These are phyloP conservation scores for Syritta pipiens DNA, from an alignment of 2,888 invertebrate species.

Conservation along the genomic window DNA sequence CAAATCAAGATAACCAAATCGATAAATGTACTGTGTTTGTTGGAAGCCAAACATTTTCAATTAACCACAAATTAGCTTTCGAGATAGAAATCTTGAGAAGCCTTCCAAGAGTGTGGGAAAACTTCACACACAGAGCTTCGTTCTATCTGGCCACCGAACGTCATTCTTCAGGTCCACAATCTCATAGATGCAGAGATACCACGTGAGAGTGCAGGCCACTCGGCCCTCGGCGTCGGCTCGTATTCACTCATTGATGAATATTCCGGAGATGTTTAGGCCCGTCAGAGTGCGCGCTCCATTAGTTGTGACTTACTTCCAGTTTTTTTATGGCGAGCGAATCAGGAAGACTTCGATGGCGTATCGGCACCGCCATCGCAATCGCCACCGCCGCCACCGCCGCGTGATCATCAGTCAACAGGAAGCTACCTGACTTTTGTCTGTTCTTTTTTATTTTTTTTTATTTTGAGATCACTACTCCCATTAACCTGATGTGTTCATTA, in stretches of 20 bases:
- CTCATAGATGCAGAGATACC: conserved; percentile 13
- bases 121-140: conserved; percentile 18
- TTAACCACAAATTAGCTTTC: conserved; percentile 68
- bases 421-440: conserved; percentile 9
- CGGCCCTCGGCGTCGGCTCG: too few relatives aligned
- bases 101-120: conserved; percentile 63
- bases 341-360: background rate
- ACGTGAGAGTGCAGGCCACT: conserved; percentile 9
- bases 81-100: conserved; percentile 50
- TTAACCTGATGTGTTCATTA: conserved; percentile 68
- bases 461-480: conserved; percentile 53
- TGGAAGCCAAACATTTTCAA: conserved; percentile 69
- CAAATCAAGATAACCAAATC: conserved; percentile 65
- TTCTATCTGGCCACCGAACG: background rate
- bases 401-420: too few relatives aligned
- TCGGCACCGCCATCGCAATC: conserved; percentile 6
- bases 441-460: background rate
- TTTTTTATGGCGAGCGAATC: conserved; percentile 10
- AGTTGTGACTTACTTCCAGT: conserved; percentile 41
- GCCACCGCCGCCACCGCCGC: conserved; percentile 18
- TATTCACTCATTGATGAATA: conserved; percentile 66
- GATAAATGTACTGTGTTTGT: conserved; percentile 62
- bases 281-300: conserved; percentile 28
- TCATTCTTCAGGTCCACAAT: background rate
- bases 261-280: conserved; percentile 24